Conservation (phyloP, 2,113 vertebrate species). For the Litocranius walleri region DNA sequence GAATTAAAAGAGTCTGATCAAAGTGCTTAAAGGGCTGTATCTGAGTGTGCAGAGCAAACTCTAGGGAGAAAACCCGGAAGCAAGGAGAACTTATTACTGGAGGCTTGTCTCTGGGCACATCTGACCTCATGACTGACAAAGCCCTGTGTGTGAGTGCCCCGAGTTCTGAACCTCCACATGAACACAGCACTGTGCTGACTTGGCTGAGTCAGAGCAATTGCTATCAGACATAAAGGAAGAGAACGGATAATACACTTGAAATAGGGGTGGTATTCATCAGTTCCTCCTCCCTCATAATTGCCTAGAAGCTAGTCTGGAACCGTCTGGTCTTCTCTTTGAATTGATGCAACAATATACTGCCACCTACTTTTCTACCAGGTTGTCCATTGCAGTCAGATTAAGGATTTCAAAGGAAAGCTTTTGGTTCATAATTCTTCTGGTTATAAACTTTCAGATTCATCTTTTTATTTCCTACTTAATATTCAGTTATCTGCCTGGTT, state of each 20-base stretch:
- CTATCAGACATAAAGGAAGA: neutral
- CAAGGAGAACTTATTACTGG: neutral
- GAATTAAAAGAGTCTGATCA: neutral
- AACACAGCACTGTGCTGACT: neutral
- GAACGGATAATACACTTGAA: neutral
- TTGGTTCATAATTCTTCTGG: neutral
- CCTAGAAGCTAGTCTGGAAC: neutral
- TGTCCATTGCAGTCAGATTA: neutral
- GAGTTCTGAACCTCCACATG: neutral
- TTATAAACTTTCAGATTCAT: neutral
- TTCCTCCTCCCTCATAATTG: neutral
- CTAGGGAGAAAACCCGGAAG: neutral
- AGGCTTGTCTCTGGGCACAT: neutral
- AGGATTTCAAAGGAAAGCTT: neutral
- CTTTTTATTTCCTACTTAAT: neutral
- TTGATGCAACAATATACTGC: neutral
- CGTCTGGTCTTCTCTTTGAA: neutral
- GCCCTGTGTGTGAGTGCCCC: neutral
- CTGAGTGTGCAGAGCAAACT: neutral
- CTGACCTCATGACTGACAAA: neutral
- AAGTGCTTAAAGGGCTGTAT: neutral
- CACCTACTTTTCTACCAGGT: neutral
- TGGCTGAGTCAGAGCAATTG: neutral
- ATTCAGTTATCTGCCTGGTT: neutral
- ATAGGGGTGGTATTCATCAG: neutral